These are phyloP conservation scores for Palythoa grandis DNA, from an alignment of 92 coral and sea anemone species.

Conservation along the genomic window DNA sequence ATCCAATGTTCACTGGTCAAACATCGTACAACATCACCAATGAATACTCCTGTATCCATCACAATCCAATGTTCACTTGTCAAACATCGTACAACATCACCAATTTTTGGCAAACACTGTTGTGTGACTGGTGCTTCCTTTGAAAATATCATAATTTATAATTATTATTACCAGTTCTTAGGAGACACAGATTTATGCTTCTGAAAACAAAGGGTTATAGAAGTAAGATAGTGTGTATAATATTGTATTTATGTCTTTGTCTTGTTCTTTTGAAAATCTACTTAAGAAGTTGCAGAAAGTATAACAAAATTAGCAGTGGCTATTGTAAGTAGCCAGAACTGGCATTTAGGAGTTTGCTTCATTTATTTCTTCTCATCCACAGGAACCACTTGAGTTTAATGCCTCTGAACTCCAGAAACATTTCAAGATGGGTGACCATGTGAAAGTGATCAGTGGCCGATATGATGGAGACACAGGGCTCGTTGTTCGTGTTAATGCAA, in stretches of 20 bases:
- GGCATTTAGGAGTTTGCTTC: not conserved
- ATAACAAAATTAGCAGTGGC: not conserved
- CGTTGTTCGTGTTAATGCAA: conserved; percentile 87
- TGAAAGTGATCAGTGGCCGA: conserved; percentile 94
- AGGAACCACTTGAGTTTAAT: conserved; percentile 94
- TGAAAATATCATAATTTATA: too few relatives aligned
- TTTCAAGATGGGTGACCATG: conserved; percentile 99
- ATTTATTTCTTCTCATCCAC: not conserved
- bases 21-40: too few relatives aligned
- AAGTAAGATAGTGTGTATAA: too few relatives aligned
- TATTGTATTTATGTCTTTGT: not conserved
- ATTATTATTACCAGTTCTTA: too few relatives aligned
- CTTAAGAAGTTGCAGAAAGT: not conserved
- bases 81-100: too few relatives aligned
- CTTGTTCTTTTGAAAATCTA: not conserved
- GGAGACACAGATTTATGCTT: not conserved
- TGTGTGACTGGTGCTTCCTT: too few relatives aligned
- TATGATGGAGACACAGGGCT: conserved; percentile 99
- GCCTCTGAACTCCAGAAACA: conserved; percentile 92
- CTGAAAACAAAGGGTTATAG: not conserved
- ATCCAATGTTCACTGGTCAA: too few relatives aligned
- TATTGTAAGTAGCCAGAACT: not conserved
- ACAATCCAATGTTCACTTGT: too few relatives aligned
- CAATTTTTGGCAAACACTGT: too few relatives aligned
- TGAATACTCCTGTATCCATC: too few relatives aligned